A percentile compares a stretch with the other conserved stretches of the same genome.
phyloP scores from a whole-genome alignment of 2,797 vertebrate genomes.

The Champsocephalus esox region DNA sequence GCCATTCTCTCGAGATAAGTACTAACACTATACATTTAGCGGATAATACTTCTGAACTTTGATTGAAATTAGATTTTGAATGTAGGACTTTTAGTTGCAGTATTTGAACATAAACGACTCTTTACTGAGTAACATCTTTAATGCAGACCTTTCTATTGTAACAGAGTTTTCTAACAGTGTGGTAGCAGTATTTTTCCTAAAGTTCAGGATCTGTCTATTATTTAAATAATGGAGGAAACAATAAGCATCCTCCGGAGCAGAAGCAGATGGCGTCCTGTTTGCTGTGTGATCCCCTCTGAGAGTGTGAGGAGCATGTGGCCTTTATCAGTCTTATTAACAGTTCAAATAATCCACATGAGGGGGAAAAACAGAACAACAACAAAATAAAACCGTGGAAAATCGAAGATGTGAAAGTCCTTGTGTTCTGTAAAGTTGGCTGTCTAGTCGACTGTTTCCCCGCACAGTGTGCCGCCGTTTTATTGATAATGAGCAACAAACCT shows the following conservation, averaged over 20 bases:
- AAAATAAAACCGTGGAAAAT: neutral
- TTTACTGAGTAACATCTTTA: too few species aligned
- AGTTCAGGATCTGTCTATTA: neutral
- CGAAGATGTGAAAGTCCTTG: slow-evolving; percentile 25
- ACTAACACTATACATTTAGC: too few species aligned
- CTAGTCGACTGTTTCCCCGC: slow-evolving; percentile 14
- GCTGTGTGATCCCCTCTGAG: slow-evolving; percentile 52
- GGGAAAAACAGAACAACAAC: slow-evolving; percentile 16
- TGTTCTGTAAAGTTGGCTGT: slow-evolving; percentile 34
- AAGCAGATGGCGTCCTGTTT: slow-evolving; percentile 57
- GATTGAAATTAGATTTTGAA: too few species aligned
- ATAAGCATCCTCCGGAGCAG: slow-evolving; percentile 9
- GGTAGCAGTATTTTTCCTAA: too few species aligned
- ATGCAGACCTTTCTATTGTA: too few species aligned
- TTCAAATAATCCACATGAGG: slow-evolving; percentile 66
- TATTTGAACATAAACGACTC: too few species aligned
- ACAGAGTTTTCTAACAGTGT: too few species aligned
- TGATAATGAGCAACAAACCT: slow-evolving; percentile 70
- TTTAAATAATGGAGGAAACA: slow-evolving; percentile 33
- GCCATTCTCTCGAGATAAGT: too few species aligned
- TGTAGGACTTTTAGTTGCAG: too few species aligned
- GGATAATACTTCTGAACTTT: too few species aligned
- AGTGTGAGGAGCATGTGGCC: slow-evolving; percentile 54
- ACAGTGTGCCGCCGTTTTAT: slow-evolving; percentile 42
- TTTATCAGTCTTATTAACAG: slow-evolving; percentile 67